Evolutionary conservation across 2,888 invertebrate species (phyloP), one percentile per base, ranked within the genome.

Genomic region (Ochropacha duplaris): DNA sequence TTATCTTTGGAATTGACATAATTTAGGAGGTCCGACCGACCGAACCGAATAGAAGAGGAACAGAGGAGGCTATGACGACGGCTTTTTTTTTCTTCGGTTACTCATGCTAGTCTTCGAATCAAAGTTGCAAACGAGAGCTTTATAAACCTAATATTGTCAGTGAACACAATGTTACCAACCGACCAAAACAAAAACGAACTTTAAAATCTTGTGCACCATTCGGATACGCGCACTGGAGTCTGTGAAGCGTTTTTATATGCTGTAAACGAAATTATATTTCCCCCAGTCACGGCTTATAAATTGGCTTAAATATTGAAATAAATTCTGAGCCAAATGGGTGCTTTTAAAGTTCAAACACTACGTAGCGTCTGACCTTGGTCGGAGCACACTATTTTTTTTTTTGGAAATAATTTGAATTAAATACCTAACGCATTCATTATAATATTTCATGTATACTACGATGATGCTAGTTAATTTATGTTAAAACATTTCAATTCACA

Each of bases 271-370:
- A 63, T 63, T 57, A 69, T 68, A 70, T 71, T 74, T 74, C 66
- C 69, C 68, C 66, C 68, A 19, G 86, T 87, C 78, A 86, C 84
- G 86, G 78, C 74, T 84, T 85, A 85, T 88, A 87, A 87, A 88
- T 78, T 76, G 72, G 68, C 70, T 77, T 81, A 83, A 83, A 81
- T 78, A 81, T 74, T 78, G 73, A 76, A 81, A 79, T 76, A 71
- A 79, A 79, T 76, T 73, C 74, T 61, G 71, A 31, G 44, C 19
- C 59, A 64, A 74, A 72, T 72, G 69, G 65, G 62, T 64, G 68
- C 63, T 68, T 71, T 68, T 60, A 70, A 76, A 79, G 72, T 76
- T 75, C 71, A 76, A 72, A 64, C 57, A 44, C 65, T 63, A 76
- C 72, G 69, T 71, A 68, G 57, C 60, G 79, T 63, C 75, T 79